These are phyloP conservation scores for Agelaius tricolor DNA, from an alignment of 2,113 vertebrate genomes.

Conservation along the genomic window DNA sequence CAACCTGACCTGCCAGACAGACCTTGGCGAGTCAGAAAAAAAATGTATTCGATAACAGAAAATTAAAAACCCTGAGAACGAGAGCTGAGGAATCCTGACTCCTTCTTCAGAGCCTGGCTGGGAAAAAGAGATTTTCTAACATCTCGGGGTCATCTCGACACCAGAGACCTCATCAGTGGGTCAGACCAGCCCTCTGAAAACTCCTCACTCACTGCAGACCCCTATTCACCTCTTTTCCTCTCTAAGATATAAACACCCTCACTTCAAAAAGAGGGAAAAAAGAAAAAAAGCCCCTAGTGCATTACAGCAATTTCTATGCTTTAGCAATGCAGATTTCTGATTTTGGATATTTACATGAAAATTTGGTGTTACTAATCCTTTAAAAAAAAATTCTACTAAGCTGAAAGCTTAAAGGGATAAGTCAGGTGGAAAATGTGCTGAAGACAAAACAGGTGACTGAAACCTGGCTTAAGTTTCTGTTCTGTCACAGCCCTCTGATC, in stretches of 20 bases:
- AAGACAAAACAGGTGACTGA: neutral
- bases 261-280: neutral
- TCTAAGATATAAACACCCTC: fast-evolving
- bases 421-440: neutral
- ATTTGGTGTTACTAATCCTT: neutral
- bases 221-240: neutral
- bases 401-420: neutral
- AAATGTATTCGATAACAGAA: too few relatives aligned
- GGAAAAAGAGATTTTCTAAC: too few relatives aligned
- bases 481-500: neutral
- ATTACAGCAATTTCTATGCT: neutral
- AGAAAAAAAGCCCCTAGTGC: too few relatives aligned
- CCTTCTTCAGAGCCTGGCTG: too few relatives aligned
- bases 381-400: neutral
- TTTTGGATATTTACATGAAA: neutral
- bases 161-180: neutral
- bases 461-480: neutral
- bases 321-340: neutral
- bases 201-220: neutral
- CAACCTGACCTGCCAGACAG: too few relatives aligned
- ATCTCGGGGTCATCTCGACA: too few relatives aligned
- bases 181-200: neutral
- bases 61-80: too few relatives aligned
- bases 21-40: too few relatives aligned
- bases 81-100: too few relatives aligned